Evolutionary conservation across 2,888 invertebrate species (phyloP), one percentile per base, ranked within the genome.

Genomic region (Dorcus parallelipipedus): DNA sequence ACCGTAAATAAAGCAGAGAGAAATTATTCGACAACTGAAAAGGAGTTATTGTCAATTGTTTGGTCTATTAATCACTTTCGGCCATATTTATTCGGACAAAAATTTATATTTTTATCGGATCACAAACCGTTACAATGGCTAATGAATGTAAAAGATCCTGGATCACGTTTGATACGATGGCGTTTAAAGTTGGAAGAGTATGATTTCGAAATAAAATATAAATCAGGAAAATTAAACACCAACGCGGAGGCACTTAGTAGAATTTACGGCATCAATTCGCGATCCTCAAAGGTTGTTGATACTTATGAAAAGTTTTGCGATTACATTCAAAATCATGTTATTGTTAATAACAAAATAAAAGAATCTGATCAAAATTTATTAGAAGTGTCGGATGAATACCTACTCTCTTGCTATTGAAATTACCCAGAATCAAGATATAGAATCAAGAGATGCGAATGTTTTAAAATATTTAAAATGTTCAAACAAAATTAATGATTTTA

Each of bases 1-100:
- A 72, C 71, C 1, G 54, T 73, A 17, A 75, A 69, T 54, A 62
- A 66, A 56, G 65, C 69, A 0, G 74, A 76, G 67, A 42, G 33
- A 6, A 76, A 74, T 52, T 77, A 77, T 56, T 63, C 64, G 2
- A 73, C 73, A 1, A 76, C 65, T 1, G 76, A 78, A 64, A 68
- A 67, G 47, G 76, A 78, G 67, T 57, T 75, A 1, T 50, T 77
- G 49, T 71, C 73, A 0, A 73, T 79, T 7, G 65, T 77, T 3
- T 76, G 71, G 70, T 63, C 61, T 7, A 56, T 64, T 0, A 70
- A 74, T 63, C 65, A 75, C 58, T 78, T 76, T 58, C 26, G 73
- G 38, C 72, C 75, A 3, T 78, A 77, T 54, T 52, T 78, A 2
- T 74, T 67, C 52, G 76, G 76, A 9, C 64, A 66, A 42, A 64